Evolutionary conservation across 1,140 invertebrate species (phyloP).

Genomic region (Drosophila rufa): DNA sequence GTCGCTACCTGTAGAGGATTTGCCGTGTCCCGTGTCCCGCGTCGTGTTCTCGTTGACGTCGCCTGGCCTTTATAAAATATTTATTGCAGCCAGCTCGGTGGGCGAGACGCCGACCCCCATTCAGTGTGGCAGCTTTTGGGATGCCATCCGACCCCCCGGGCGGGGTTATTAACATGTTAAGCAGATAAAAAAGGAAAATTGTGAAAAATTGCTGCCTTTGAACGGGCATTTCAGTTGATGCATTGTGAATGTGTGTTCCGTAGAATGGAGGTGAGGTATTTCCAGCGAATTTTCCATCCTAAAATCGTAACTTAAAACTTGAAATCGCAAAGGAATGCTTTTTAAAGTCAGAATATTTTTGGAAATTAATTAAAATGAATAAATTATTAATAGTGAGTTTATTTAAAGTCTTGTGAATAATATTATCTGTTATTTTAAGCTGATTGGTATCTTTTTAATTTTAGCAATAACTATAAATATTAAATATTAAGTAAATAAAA

Average conservation of each 20-base stretch:
- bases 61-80: slow-evolving; percentile 66
- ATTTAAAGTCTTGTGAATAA: too few species aligned
- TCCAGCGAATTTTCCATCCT: not conserved
- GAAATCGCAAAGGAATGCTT: not conserved
- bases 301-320: not conserved
- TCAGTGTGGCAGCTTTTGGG: not conserved
- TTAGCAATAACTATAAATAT: not conserved
- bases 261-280: not conserved
- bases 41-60: slow-evolving; percentile 34
- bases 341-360: too few species aligned
- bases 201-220: slow-evolving; percentile 30
- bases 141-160: slow-evolving; percentile 11
- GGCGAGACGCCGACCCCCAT: not conserved
- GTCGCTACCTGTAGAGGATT: slow-evolving; percentile 54
- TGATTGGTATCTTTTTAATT: too few species aligned
- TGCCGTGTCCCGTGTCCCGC: slow-evolving; percentile 21
- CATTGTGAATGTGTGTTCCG: not conserved
- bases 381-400: too few species aligned
- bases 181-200: slow-evolving; percentile 33
- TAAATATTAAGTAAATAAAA: not conserved
- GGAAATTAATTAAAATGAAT: not conserved
- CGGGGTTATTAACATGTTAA: slow-evolving; percentile 56
- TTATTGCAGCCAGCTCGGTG: slow-evolving; percentile 51
- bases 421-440: too few species aligned
- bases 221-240: slow-evolving; percentile 4